Evolutionary conservation across 1,140 invertebrate species (phyloP).

Genomic region (Laupala kohalensis): DNA sequence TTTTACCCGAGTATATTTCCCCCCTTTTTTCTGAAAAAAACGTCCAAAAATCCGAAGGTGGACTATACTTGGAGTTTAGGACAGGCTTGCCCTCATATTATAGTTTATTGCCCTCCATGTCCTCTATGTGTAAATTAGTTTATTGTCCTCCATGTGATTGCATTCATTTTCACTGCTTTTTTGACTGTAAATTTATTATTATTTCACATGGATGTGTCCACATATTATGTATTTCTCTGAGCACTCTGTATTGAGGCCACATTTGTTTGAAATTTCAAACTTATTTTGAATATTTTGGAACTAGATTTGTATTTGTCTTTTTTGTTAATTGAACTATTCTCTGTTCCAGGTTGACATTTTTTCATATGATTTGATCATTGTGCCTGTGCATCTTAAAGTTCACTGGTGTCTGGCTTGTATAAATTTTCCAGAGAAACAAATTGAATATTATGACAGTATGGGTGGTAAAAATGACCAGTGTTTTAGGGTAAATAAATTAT

Average conservation of each 20-base stretch:
- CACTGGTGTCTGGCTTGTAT: constrained; percentile 96
- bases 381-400: constrained; percentile 86
- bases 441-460: constrained; percentile 91
- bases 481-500: constrained; percentile 31
- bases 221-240: background rate
- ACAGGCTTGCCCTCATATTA: too few relatives aligned
- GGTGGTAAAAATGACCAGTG: constrained; percentile 61
- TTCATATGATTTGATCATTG: constrained; percentile 61
- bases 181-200: background rate
- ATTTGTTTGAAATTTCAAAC: background rate
- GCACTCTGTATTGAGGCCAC: background rate
- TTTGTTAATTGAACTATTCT: background rate
- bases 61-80: too few relatives aligned
- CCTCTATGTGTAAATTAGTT: too few relatives aligned
- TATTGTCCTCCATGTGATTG: too few relatives aligned
- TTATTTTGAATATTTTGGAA: background rate
- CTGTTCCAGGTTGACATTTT: constrained; percentile 63
- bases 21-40: too few relatives aligned
- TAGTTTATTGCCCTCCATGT: too few relatives aligned
- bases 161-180: too few relatives aligned
- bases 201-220: background rate
- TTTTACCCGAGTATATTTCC: too few relatives aligned
- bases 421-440: constrained; percentile 60
- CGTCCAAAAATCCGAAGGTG: too few relatives aligned
- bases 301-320: background rate